Evolutionary conservation across 2,113 vertebrate genomes (phyloP).

Genomic region (Helogale parvula): DNA sequence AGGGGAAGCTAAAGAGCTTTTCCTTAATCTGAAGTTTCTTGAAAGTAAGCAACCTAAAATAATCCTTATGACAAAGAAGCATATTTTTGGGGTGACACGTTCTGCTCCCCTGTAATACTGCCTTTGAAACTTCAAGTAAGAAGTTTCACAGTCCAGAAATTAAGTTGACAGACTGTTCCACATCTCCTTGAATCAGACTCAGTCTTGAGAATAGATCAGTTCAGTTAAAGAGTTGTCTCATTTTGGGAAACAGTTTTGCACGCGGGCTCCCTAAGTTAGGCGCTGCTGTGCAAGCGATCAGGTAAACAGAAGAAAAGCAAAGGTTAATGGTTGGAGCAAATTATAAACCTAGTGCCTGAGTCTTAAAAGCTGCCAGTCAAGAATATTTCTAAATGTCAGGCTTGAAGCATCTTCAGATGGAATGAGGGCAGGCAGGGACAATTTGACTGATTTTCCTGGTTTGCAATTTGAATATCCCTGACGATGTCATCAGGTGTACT

Average conservation of each 20-base stretch:
- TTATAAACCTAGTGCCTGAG: background rate
- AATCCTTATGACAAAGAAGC: background rate
- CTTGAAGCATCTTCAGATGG: background rate
- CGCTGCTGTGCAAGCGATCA: background rate
- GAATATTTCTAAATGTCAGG: background rate
- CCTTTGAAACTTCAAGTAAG: background rate
- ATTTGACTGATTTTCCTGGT: background rate
- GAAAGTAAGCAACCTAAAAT: background rate
- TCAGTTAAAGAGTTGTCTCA: background rate
- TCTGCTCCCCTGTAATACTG: background rate
- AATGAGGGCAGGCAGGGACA: background rate
- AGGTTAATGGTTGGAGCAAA: background rate
- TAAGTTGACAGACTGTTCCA: background rate
- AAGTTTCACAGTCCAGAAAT: background rate
- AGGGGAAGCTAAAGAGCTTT: background rate
- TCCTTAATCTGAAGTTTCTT: background rate
- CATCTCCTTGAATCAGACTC: background rate
- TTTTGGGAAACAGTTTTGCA: background rate
- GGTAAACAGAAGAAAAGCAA: background rate
- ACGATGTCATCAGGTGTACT: background rate
- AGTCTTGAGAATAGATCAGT: background rate
- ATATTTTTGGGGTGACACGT: background rate
- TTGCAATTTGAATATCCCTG: background rate
- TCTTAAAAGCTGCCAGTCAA: background rate
- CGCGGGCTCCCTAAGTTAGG: too few species aligned